Conservation (phyloP, 2,888 invertebrate species). For the Spatulosminthurus flaviceps region DNA sequence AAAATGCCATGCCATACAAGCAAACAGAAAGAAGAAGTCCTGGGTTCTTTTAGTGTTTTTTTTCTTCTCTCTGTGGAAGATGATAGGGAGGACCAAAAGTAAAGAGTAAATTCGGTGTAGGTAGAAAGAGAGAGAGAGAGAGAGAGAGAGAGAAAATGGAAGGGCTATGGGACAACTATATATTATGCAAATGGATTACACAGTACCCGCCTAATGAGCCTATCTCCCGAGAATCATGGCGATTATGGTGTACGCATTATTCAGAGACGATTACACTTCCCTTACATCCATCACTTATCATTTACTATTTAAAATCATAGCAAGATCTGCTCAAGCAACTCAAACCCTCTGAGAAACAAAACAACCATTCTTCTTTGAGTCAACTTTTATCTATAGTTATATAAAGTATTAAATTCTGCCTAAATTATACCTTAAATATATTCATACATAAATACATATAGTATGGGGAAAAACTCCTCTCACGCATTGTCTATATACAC, state of each 20-base stretch:
- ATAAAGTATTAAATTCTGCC: neutral
- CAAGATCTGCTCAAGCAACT: neutral
- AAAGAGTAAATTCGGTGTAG: constrained; percentile 19
- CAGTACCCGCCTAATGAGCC: constrained; percentile 43
- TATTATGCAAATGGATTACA: constrained; percentile 44
- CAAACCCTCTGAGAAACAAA: neutral
- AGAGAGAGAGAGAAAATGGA: too few relatives aligned
- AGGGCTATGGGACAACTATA: constrained; percentile 35
- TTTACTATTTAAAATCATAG: constrained; percentile 26
- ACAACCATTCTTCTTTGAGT: constrained; percentile 18
- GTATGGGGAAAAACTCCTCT: neutral
- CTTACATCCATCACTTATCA: constrained; percentile 37
- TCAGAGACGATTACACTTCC: constrained; percentile 35
- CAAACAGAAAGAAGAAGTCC: neutral
- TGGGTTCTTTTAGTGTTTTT: too few relatives aligned
- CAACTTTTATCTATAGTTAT: neutral
- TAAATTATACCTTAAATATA: neutral
- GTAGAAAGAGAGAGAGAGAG: too few relatives aligned
- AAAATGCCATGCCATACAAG: constrained; percentile 43
- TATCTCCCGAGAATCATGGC: constrained; percentile 39
- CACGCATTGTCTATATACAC: neutral
- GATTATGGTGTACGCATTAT: constrained; percentile 40
- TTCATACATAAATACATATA: neutral
- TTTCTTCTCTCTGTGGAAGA: too few relatives aligned
- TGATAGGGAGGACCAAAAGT: neutral